Base-by-base conservation (phyloP, 2,797 vertebrate genomes). In the Poliocrania exsul region DNA sequence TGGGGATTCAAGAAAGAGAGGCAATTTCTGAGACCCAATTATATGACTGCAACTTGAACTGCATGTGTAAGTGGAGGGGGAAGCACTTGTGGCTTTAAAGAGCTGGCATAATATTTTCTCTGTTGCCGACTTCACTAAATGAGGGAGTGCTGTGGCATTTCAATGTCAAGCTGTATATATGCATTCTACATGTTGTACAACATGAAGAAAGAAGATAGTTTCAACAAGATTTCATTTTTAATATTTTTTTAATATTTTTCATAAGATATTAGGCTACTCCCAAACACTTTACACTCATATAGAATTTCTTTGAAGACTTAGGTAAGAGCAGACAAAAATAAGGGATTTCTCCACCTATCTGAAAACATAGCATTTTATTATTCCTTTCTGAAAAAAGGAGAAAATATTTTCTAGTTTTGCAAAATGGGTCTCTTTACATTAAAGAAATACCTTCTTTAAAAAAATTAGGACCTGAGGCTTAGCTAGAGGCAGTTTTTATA, bases 21-120 rank as follows among this genome's bases (percentile, higher is more conserved):
- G 70, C 83, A 91, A 93, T 95, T 96, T 94, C 60, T 92, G 71
- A 92, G 86, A 88, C 71, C 54, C 47, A 95, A 90, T 93, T 94
- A 88, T 77, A 57, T 57, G 84, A 29, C 92, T 95, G 78, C 44
- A 80, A 61, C 83, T 95, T 80, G 86, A 92, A 94, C 81, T 88
- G 85, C 87, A 88, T 92, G 65, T 73, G 17, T 80, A 95, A 94
- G 88, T 57, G 71, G 64, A 84, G 51, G 50, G 31, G 11, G 29
- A 93, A 81, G 29, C 44, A 77, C 64, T 92, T 69, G 51, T 85
- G 74, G 40, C 21, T 87, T 93, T 86, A 87, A 92, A 90, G 56
- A 83, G 12, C 31, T 47, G 62, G n/a, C 50, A 81, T 67, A 88
- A 78, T 86, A 92, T 93, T 94, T 92, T 93, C 50, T 46, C 21